Evolutionary conservation across 1,140 invertebrate genomes (phyloP).

Genomic region (Microplitis mediator): DNA sequence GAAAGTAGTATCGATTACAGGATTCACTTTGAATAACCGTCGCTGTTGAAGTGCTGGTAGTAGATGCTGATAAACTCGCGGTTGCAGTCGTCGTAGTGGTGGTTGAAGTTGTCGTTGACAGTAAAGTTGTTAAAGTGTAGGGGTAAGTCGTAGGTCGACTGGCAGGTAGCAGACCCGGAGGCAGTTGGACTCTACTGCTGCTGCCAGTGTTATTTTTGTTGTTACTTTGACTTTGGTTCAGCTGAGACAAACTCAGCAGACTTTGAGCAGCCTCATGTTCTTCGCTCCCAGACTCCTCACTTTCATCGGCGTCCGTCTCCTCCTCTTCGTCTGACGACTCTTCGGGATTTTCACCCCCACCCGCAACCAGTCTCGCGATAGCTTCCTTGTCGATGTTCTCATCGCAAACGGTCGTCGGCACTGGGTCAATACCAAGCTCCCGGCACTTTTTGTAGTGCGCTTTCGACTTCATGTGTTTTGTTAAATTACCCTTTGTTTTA

Average conservation of each 20-base stretch:
- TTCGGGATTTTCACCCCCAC: slow-evolving; percentile 58
- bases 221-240: background rate
- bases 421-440: slow-evolving; percentile 79
- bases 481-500: slow-evolving; percentile 98
- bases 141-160: slow-evolving; percentile 69
- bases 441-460: slow-evolving; percentile 93
- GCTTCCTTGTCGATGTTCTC: slow-evolving; percentile 73
- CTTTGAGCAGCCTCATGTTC: slow-evolving; percentile 90
- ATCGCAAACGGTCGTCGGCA: slow-evolving; percentile 76
- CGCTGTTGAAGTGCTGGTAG: background rate
- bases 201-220: slow-evolving; percentile 17
- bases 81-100: slow-evolving; percentile 31
- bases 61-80: slow-evolving; percentile 20
- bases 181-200: slow-evolving; percentile 51
- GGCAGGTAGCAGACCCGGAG: slow-evolving; percentile 61
- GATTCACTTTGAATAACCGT: slow-evolving; percentile 48
- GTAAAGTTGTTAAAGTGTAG: slow-evolving; percentile 60
- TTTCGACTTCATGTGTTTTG: slow-evolving; percentile 99
- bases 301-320: slow-evolving; percentile 67
- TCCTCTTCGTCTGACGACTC: slow-evolving; percentile 63
- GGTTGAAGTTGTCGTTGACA: slow-evolving; percentile 31
- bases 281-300: slow-evolving; percentile 63
- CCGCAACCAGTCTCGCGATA: slow-evolving; percentile 59
- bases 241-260: slow-evolving; percentile 77
- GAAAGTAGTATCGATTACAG: slow-evolving; percentile 56